phyloP scores from a whole-genome alignment of 2,888 invertebrate genomes.

The Tachystola acroxantha region DNA sequence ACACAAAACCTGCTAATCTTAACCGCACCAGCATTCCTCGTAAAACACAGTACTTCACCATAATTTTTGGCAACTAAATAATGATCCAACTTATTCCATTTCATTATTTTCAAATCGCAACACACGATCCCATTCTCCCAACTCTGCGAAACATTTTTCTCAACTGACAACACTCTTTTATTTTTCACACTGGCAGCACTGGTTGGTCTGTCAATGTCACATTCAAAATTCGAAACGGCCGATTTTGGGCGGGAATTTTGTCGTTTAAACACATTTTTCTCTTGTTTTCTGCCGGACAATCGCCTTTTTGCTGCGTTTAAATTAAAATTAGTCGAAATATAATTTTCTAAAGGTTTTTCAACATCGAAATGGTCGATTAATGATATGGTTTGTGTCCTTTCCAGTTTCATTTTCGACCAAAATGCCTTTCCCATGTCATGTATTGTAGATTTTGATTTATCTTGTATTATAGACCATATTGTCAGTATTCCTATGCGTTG shows the following conservation, averaged over 20 bases:
- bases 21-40: constrained; percentile 35
- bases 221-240: constrained; percentile 27
- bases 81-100: constrained; percentile 34
- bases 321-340: constrained; percentile 33
- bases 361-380: constrained; percentile 40
- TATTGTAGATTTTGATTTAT: constrained; percentile 32
- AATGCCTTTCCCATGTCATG: constrained; percentile 56
- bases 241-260: constrained; percentile 42
- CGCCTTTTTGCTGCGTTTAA: constrained; percentile 56
- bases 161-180: constrained; percentile 28
- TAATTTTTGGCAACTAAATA: constrained; percentile 57
- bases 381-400: constrained; percentile 44
- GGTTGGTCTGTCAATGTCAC: constrained; percentile 40
- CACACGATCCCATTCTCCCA: constrained; percentile 54
- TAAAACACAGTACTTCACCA: constrained; percentile 58
- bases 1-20: constrained; percentile 43
- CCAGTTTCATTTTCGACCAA: constrained; percentile 57
- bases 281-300: constrained; percentile 36
- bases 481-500: constrained; percentile 53
- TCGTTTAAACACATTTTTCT: constrained; percentile 25
- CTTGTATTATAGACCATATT: constrained; percentile 60
- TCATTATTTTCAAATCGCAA: constrained; percentile 51
- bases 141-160: constrained; percentile 28
- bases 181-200: constrained; percentile 48
- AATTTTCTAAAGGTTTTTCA: constrained; percentile 15